These are phyloP conservation scores for Apteryx mantelli DNA, from an alignment of 2,113 vertebrate genomes.

Conservation along the genomic window DNA sequence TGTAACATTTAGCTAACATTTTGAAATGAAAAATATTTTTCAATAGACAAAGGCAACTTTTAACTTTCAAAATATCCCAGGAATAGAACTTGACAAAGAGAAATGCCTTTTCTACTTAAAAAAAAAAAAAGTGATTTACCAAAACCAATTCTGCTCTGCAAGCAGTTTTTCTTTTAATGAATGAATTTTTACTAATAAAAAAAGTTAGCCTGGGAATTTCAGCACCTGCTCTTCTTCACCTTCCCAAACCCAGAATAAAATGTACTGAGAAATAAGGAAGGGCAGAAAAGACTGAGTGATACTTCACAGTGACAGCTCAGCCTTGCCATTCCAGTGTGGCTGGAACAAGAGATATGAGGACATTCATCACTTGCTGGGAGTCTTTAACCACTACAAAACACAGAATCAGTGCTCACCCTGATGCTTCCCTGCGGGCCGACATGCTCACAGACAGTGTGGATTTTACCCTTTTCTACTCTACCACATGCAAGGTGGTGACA, in stretches of 20 bases:
- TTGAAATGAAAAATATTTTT: not conserved
- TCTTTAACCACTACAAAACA: not conserved
- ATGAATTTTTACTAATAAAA: not conserved
- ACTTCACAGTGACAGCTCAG: slow-evolving; percentile 9
- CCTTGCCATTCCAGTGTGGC: not conserved
- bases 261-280: not conserved
- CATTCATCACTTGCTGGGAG: not conserved
- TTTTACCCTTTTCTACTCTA: not conserved
- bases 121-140: not conserved
- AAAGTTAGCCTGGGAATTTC: not conserved
- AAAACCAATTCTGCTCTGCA: not conserved
- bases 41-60: not conserved
- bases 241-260: not conserved
- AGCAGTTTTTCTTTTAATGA: not conserved
- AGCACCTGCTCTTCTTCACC: not conserved
- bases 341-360: not conserved
- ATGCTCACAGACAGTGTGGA: not conserved
- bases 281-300: not conserved
- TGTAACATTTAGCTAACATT: not conserved
- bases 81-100: not conserved
- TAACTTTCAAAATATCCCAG: not conserved
- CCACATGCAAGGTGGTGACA: not conserved
- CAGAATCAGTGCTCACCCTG: not conserved
- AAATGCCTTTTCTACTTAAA: not conserved
- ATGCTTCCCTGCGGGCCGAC: not conserved